phyloP scores from a whole-genome alignment of 2,888 invertebrate species.

The Danaus chrysippus region DNA sequence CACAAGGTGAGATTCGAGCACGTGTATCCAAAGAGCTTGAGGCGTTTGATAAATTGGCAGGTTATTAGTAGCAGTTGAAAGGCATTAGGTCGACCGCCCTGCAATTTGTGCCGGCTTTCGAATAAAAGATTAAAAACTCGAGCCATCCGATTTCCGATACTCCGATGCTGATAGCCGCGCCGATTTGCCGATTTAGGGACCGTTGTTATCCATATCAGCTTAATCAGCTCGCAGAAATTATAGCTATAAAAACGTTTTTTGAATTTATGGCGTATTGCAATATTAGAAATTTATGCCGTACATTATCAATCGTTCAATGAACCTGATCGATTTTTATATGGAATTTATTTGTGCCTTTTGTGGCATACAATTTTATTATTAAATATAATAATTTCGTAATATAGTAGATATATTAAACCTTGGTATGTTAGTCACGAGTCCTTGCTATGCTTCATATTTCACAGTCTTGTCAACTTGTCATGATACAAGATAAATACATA shows the following conservation, averaged over 20 bases:
- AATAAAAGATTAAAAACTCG: slow-evolving; percentile 72
- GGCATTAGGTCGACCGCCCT: slow-evolving; percentile 76
- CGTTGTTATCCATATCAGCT: slow-evolving; percentile 46
- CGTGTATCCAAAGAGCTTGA: slow-evolving; percentile 38
- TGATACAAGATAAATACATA: background rate
- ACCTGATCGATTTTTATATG: background rate
- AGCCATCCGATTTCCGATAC: slow-evolving; percentile 66
- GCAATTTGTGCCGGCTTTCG: slow-evolving; percentile 69
- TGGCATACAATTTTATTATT: too few relatives aligned
- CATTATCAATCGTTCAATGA: background rate
- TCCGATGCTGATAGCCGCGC: slow-evolving; percentile 47
- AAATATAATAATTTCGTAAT: too few relatives aligned
- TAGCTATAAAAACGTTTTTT: slow-evolving; percentile 34
- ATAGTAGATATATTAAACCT: background rate
- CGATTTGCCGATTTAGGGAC: slow-evolving; percentile 43
- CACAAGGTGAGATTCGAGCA: slow-evolving; percentile 20
- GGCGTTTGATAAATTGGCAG: slow-evolving; percentile 78
- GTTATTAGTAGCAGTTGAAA: slow-evolving; percentile 79
- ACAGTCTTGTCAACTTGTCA: background rate
- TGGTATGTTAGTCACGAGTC: background rate
- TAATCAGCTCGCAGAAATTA: slow-evolving; percentile 41
- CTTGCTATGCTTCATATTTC: background rate
- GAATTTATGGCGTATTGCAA: slow-evolving; percentile 26
- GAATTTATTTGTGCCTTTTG: too few relatives aligned
- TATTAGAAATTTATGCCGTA: slow-evolving; percentile 13